Base-by-base conservation (phyloP, 2,888 invertebrate genomes). In the Polylopha cassiicola region DNA sequence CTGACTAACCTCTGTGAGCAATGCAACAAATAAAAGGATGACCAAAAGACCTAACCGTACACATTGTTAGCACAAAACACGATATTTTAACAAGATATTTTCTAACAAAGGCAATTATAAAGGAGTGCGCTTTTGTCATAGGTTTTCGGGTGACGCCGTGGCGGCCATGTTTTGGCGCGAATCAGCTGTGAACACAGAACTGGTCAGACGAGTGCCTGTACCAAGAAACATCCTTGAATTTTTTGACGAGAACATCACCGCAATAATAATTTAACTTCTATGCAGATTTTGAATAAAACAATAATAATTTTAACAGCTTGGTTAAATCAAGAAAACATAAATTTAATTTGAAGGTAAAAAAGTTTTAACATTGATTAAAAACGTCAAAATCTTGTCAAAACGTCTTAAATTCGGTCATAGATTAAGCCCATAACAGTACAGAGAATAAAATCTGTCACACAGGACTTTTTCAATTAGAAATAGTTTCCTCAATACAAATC, bases 1-100 rank as follows among this genome's bases (percentile, higher is more conserved):
- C 61, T 62, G 61, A 51, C 51, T 18, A n/a, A 4, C 31, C 27
- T 38, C 47, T 50, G 53, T 53, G 54, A 52, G 50, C 53, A 44
- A 41, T 31, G 17, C 43, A 38, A 36, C 28, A 26, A 26, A 44
- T 42, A 32, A 37, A 37, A 41, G 22, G 37, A 27, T n/a, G 20
- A 27, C 23, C 20, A 38, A 17, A 21, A 18, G 13, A 42, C 42
- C 31, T 49, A 51, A 50, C 44, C 37, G 31, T 24, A 13, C 3
- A 23, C 28, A 51, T 57, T 55, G 53, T 57, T 44, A 26, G 18
- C 48, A 39, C 48, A 50, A 57, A 51, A 55, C 51, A 48, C 24
- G 50, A 50, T 49, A 49, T 55, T 48, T n/a, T 50, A 48, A 53
- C 48, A 43, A 51, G 47, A 50, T 43, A 47, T 52, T 50, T 50